These are phyloP conservation scores for Polymixis lichenea DNA, from an alignment of 2,888 invertebrate genomes.

Conservation along the genomic window DNA sequence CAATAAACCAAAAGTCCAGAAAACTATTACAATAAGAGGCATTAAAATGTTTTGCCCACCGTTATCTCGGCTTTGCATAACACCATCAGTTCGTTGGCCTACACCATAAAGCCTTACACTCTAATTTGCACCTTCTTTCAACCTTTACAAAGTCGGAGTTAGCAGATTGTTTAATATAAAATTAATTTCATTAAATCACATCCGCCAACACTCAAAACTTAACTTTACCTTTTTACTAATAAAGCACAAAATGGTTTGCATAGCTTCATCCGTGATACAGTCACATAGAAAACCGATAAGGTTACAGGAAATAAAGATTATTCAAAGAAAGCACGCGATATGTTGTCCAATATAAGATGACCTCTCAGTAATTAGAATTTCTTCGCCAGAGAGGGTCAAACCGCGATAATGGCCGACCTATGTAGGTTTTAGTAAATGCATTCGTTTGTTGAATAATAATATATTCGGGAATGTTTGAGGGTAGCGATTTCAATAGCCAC, in stretches of 20 bases:
- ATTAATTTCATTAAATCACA: constrained; percentile 55
- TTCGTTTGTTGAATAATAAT: constrained; percentile 58
- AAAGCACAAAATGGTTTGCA: not conserved
- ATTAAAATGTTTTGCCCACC: constrained; percentile 63
- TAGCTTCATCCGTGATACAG: constrained; percentile 54
- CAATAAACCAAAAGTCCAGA: constrained; percentile 54
- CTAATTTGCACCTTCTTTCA: constrained; percentile 26
- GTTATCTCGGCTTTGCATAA: constrained; percentile 63
- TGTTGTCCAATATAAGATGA: constrained; percentile 46
- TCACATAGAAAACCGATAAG: constrained; percentile 66
- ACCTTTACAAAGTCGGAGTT: constrained; percentile 11
- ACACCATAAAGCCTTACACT: constrained; percentile 1
- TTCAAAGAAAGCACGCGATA: constrained; percentile 67
- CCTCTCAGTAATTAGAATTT: constrained; percentile 31
- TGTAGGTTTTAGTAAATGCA: constrained; percentile 66
- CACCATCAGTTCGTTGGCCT: constrained; percentile 62
- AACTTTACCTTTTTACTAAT: not conserved
- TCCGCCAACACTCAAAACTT: not conserved
- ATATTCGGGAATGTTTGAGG: constrained; percentile 48
- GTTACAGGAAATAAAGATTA: constrained; percentile 68
- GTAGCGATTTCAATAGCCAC: constrained; percentile 48
- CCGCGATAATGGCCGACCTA: constrained; percentile 32
- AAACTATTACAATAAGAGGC: constrained; percentile 63
- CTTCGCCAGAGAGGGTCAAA: constrained; percentile 38
- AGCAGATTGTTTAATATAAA: not conserved